Conservation (phyloP, 2,797 vertebrate species). For the Sebastolobus alascanus region DNA sequence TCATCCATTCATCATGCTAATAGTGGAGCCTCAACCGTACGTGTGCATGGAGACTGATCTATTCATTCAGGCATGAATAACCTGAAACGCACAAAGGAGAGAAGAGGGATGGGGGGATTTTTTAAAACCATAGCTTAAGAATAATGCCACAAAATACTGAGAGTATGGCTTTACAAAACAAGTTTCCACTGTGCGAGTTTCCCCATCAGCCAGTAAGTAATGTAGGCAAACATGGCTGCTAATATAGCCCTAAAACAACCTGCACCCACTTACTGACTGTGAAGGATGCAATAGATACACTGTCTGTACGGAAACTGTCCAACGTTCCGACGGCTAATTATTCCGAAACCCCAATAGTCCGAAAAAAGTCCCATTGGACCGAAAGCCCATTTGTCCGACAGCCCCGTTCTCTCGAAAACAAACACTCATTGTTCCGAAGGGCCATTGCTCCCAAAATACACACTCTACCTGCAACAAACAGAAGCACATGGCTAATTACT, state of each 20-base stretch:
- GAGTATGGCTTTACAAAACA: too few relatives aligned
- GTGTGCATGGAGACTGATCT: too few relatives aligned
- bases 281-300: too few relatives aligned
- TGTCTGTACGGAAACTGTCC: too few relatives aligned
- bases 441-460: not conserved
- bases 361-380: not conserved
- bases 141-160: too few relatives aligned
- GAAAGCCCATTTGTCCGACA: not conserved
- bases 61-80: too few relatives aligned
- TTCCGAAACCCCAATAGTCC: not conserved
- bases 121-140: too few relatives aligned
- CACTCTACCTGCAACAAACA: not conserved
- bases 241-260: not conserved
- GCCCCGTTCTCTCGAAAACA: not conserved
- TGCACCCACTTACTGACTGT: not conserved
- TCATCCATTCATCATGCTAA: too few relatives aligned
- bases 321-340: too few relatives aligned
- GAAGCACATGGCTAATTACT: not conserved
- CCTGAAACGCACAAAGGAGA: too few relatives aligned
- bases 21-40: too few relatives aligned
- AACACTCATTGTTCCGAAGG: not conserved
- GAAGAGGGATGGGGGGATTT: too few relatives aligned
- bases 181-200: not conserved
- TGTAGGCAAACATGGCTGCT: not conserved
- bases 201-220: not conserved